Conservation (phyloP, 2,797 vertebrate species). For the Danionella dracula region DNA sequence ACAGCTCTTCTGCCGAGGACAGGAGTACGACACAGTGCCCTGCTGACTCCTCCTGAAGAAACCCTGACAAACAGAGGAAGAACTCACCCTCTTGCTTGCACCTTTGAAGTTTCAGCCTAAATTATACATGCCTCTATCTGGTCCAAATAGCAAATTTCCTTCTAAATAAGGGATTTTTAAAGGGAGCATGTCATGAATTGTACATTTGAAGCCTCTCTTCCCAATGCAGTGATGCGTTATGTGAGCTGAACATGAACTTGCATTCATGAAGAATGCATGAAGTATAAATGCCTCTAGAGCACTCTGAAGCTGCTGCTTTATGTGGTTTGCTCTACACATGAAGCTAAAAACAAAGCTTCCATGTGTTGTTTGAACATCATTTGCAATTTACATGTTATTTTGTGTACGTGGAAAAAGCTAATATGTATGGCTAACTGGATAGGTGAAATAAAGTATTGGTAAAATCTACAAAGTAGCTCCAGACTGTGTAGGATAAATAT, state of each 20-base stretch:
- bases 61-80: constrained; percentile 63
- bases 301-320: neutral
- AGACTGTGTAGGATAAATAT: no score
- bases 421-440: no score
- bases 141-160: neutral
- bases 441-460: no score
- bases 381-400: neutral
- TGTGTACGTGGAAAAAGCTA: neutral
- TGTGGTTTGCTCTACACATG: neutral
- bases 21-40: constrained; percentile 87
- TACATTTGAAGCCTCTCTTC: neutral
- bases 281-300: neutral
- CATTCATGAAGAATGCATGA: constrained; percentile 15
- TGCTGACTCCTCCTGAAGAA: constrained; percentile 94
- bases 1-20: constrained; percentile 92
- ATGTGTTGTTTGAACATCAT: neutral
- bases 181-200: constrained; percentile 1
- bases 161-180: neutral
- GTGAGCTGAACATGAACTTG: neutral
- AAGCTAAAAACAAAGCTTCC: neutral
- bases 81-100: neutral
- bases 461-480: no score
- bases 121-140: neutral
- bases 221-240: constrained; percentile 4
- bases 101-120: neutral